A percentile compares a stretch with the other conserved stretches of the same genome.
Evolutionary conservation across 1,140 invertebrate genomes (phyloP).

Genomic region (Phenacoccus solenopsis): DNA sequence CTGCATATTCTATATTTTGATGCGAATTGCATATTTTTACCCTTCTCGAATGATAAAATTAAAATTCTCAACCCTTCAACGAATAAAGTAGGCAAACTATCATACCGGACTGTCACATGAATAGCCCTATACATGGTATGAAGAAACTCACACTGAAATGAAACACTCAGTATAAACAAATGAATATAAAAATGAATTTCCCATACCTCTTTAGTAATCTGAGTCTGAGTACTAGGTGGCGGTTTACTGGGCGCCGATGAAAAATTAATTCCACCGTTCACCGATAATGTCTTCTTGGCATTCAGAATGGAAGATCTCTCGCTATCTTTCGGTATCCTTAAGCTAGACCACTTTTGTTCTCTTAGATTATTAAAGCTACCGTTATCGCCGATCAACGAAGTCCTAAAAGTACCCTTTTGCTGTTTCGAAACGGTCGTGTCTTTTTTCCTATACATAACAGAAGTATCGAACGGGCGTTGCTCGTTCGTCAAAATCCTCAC

Average conservation of each 20-base stretch:
- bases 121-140: too few species aligned
- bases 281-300: neutral
- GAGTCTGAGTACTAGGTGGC: neutral
- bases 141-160: too few species aligned
- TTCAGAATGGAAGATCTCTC: slow-evolving; percentile 20
- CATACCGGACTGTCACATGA: too few species aligned
- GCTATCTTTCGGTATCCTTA: slow-evolving; percentile 20
- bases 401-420: slow-evolving; percentile 14
- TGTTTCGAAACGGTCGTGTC: neutral
- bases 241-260: neutral
- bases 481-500: neutral
- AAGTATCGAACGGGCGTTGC: neutral
- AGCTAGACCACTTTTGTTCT: slow-evolving; percentile 26
- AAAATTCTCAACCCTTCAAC: too few species aligned
- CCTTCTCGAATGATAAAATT: too few species aligned
- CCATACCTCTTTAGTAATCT: neutral
- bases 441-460: neutral
- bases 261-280: neutral
- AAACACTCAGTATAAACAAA: too few species aligned
- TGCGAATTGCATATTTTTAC: too few species aligned
- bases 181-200: too few species aligned
- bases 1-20: too few species aligned
- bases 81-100: too few species aligned
- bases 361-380: slow-evolving; percentile 21
- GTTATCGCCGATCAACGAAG: slow-evolving; percentile 24